Percentiles rank a stretch among this genome's conserved stretches.
phyloP scores from a whole-genome alignment of 2,888 invertebrate genomes.

The Noctua janthina region DNA sequence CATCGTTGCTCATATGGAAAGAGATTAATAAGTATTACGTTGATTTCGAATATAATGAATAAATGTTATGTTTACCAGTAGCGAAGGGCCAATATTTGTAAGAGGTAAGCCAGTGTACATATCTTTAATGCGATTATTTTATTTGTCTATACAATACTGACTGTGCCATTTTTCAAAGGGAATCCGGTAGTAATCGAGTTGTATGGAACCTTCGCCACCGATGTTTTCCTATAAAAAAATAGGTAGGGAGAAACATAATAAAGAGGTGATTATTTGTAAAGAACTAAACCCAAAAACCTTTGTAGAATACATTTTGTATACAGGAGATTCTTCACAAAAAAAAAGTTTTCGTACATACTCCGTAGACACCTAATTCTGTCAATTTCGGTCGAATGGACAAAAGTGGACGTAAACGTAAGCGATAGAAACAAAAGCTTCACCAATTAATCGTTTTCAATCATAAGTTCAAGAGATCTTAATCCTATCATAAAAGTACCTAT shows the following conservation, averaged over 20 bases:
- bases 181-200: too few species aligned
- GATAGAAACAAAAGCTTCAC: not conserved
- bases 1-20: constrained; percentile 4
- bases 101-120: too few species aligned
- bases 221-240: not conserved
- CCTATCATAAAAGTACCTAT: not conserved
- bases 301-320: not conserved
- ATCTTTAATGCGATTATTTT: too few species aligned
- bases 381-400: not conserved
- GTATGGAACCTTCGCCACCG: too few species aligned
- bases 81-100: too few species aligned
- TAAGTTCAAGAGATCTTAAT: not conserved
- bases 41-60: not conserved
- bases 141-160: too few species aligned
- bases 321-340: not conserved
- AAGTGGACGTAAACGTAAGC: not conserved
- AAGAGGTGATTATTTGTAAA: not conserved
- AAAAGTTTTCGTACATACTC: not conserved
- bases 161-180: too few species aligned
- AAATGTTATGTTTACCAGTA: not conserved
- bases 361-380: not conserved
- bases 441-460: not conserved
- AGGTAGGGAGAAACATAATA: not conserved
- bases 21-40: constrained; percentile 20
- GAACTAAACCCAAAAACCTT: not conserved